phyloP scores from a whole-genome alignment of 2,113 vertebrate genomes.

The Colius striatus region DNA sequence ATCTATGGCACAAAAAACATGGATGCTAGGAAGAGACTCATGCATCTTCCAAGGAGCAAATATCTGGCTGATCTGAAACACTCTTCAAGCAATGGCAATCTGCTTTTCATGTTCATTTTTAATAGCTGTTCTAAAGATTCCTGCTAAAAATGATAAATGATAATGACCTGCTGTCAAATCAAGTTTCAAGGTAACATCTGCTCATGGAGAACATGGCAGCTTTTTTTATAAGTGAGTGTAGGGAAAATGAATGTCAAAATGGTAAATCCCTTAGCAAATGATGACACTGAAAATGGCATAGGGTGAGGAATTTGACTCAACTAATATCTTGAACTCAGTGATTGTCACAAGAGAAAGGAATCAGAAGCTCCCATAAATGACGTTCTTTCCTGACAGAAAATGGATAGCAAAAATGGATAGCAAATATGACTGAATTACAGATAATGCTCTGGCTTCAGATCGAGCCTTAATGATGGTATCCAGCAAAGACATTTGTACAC shows the following conservation, averaged over 20 bases:
- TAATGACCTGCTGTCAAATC: not conserved
- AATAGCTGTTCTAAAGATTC: not conserved
- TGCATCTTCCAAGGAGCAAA: not conserved
- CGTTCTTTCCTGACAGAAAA: not conserved
- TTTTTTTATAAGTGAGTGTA: not conserved
- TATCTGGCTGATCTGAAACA: not conserved
- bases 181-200: conserved; percentile 2
- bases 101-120: not conserved
- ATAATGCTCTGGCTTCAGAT: not conserved
- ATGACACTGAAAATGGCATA: not conserved
- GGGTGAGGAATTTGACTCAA: not conserved
- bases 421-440: not conserved
- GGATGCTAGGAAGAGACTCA: not conserved
- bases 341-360: not conserved
- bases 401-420: not conserved
- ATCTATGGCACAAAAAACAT: not conserved
- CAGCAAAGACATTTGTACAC: not conserved
- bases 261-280: not conserved
- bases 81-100: not conserved
- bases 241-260: not conserved
- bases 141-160: not conserved
- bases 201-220: not conserved
- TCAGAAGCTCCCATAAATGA: not conserved
- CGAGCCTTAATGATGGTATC: not conserved
- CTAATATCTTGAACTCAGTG: not conserved